A percentile compares a stretch with the other conserved stretches of the same genome.
phyloP scores from a whole-genome alignment of 1,140 invertebrate genomes.

The Pachyrhynchus sulphureomaculatus region DNA sequence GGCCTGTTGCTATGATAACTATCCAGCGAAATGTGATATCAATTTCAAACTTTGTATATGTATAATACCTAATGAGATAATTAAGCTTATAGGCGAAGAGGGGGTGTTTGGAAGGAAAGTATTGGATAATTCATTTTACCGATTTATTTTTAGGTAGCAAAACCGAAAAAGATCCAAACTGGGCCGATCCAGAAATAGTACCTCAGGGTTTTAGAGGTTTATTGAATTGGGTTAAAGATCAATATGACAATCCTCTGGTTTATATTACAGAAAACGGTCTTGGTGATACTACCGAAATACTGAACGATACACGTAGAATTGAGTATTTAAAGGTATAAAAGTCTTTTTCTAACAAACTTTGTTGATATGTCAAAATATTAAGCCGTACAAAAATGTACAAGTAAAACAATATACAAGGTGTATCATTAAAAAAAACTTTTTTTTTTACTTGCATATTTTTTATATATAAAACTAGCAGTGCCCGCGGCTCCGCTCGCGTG shows the following conservation, averaged over 20 bases:
- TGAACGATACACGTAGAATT: slow-evolving; percentile 56
- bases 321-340: slow-evolving; percentile 22
- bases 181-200: slow-evolving; percentile 47
- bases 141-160: slow-evolving; percentile 11
- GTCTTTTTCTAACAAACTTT: neutral
- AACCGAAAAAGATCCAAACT: slow-evolving; percentile 14
- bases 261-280: slow-evolving; percentile 65
- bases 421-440: neutral
- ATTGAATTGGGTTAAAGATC: slow-evolving; percentile 67
- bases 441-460: no score
- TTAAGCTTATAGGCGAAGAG: no score
- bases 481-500: no score
- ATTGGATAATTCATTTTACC: no score
- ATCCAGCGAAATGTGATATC: no score
- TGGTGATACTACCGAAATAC: slow-evolving; percentile 48
- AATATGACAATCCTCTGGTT: slow-evolving; percentile 57
- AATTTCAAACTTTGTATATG: no score
- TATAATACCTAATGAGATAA: no score
- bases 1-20: no score
- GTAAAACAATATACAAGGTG: no score
- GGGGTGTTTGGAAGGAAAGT: no score
- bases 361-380: neutral
- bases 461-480: no score
- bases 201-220: slow-evolving; percentile 69
- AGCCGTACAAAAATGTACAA: neutral